Conservation (phyloP, 2,888 invertebrate genomes). For the Bombylius major region DNA sequence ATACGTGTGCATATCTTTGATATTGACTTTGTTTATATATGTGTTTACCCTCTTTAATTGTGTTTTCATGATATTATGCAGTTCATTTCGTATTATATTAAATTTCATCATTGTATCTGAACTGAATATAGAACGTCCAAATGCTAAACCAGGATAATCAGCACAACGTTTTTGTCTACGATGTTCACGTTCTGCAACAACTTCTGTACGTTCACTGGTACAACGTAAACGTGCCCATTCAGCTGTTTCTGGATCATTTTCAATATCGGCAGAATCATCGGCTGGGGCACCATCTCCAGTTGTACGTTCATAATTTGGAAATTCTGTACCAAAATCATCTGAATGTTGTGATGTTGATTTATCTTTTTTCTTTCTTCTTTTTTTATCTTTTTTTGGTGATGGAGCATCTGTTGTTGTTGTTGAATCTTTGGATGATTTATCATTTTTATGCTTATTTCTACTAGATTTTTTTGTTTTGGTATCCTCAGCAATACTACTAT, state of each 20-base stretch:
- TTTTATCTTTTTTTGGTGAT: not conserved
- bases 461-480: constrained; percentile 16
- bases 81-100: constrained; percentile 89
- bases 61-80: constrained; percentile 94
- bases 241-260: constrained; percentile 64
- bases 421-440: constrained; percentile 14
- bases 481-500: constrained; percentile 30
- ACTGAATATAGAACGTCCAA: constrained; percentile 84
- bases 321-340: not conserved
- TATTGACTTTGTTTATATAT: not conserved
- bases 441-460: constrained; percentile 13
- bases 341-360: not conserved
- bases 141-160: constrained; percentile 84
- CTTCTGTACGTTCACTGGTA: constrained; percentile 79
- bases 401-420: constrained; percentile 15
- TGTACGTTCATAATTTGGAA: constrained; percentile 7
- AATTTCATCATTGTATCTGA: constrained; percentile 98
- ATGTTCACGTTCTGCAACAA: constrained; percentile 72
- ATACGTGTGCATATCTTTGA: too few relatives aligned
- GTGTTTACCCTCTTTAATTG: constrained; percentile 85
- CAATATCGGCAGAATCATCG: constrained; percentile 42
- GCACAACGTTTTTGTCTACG: constrained; percentile 65
- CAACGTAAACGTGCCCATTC: constrained; percentile 77
- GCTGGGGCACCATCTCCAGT: constrained; percentile 29
- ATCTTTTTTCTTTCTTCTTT: not conserved